Evolutionary conservation across 2,888 invertebrate species (phyloP), one percentile per base, ranked within the genome.

Genomic region (Sesia apiformis): DNA sequence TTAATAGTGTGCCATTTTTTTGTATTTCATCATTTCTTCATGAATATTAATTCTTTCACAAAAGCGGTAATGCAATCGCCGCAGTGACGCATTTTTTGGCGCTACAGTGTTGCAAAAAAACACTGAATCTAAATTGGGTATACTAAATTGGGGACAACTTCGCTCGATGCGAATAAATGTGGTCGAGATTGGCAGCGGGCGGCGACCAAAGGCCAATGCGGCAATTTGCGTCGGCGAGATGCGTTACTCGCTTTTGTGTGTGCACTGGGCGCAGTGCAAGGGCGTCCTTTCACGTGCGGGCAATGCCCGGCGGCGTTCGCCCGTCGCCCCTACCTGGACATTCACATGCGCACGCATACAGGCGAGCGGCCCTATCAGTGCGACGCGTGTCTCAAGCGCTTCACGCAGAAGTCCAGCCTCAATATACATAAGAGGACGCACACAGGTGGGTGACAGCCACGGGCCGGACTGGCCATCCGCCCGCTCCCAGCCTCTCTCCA

Each of bases 361-460:
- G 89, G 94, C 71, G 94, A 90, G 84, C 90, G 90, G 84, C 90
- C 90, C 69, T 90, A 90, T 84, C 89, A 94, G 84, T 95, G 94
- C 88, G 93, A 93, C 82, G 90, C 92, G 70, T 94, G 94, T 83
- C 91, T 93, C 74, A 94, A 94, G 88, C 91, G 94, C 78, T 95
- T 95, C 88, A 94, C 94, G 70, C 94, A 95, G 89, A 94, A 94
- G 87, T 94, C 94, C 79, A 94, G 94, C 82, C 90, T 95, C 75
- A 94, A 94, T 88, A 94, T 94, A 72, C 95, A 95, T 89, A 94
- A 93, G 86, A 90, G 94, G 76, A 93, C 94, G 66, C 95, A 95
- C 86, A 93, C 94, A 74, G 91, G 91, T 90, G 88, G 88, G 90
- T 90, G 92, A 72, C 77, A 76, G 75, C 70, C 81, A 78, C 78